Base-by-base conservation (phyloP, 2,888 invertebrate genomes). In the Diarsia mendica region DNA sequence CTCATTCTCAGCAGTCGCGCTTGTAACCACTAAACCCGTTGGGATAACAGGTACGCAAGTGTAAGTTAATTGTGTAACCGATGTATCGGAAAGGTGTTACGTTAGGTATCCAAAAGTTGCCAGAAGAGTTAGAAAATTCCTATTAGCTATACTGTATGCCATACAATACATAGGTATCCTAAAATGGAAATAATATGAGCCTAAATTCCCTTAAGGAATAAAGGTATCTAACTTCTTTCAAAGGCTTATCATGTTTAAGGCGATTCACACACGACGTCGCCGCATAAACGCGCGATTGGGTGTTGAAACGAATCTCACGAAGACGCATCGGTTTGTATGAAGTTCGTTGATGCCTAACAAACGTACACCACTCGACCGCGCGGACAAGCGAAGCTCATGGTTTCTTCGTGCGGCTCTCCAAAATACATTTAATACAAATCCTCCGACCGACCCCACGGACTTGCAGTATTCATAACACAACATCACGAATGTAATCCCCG, bases 211-310 rank as follows among this genome's bases (percentile, higher is more conserved):
- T 28, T 23, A 28, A 2, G 39, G 5, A 48, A 6, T 28, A 15
- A 3, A 77, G 9, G 18, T 33, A 61, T 67, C 6, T 13, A 63
- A 28, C 18, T 46, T 44, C 11, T 39, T 28, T 13, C 13, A 53
- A 69, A 78, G 33, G 20, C 23, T 61, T 67, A 48, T 6, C 18
- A 49, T 33, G n/a, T 44, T 15, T 44, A 8, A 63, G n/a, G 18
- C 33, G 0, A 60, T 33, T 3, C 28, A 6, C 58, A 58, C 9
- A 58, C 18, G 28, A 28, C 28, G 28, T 2, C 28, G 28, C 28
- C 28, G 28, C 28, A 1, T 28, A 2, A 28, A 28, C 28, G 28
- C 28, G 28, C 28, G 28, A 33, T 58, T n/a, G 23, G 3, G 28
- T 20, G 1, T 23, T 28, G 23, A 28, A 58, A 2, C 2, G 13